A percentile compares a stretch with the other conserved stretches of the same genome.
These are phyloP conservation scores for Gymnopithys bicolor DNA, from an alignment of 2,797 vertebrate species.

Conservation along the genomic window DNA sequence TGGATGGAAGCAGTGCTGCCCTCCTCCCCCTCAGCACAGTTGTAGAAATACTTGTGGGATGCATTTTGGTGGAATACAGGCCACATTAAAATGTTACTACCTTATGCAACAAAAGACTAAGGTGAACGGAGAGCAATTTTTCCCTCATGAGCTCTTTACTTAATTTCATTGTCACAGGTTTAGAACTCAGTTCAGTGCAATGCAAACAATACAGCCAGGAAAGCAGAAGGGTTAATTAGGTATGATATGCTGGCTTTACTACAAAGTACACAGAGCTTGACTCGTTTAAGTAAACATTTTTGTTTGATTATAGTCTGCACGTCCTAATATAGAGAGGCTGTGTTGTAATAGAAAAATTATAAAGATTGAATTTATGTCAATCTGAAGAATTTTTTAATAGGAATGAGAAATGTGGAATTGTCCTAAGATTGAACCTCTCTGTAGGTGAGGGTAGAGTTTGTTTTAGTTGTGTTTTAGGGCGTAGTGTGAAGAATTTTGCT, in stretches of 20 bases:
- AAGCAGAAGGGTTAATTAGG: conserved; percentile 47
- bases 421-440: background rate
- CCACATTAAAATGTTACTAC: background rate
- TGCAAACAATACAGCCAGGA: background rate
- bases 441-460: background rate
- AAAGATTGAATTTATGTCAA: background rate
- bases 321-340: background rate
- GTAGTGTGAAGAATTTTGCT: background rate
- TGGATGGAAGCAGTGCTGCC: background rate
- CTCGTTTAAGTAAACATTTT: conserved; percentile 35
- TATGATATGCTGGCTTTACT: background rate
- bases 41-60: background rate
- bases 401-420: background rate
- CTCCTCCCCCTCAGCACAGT: background rate
- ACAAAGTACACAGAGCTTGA: conserved; percentile 16
- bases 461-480: background rate
- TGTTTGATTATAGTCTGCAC: background rate
- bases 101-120: background rate
- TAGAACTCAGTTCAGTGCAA: background rate
- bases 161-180: conserved; percentile 8
- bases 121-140: background rate
- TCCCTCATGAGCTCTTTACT: background rate
- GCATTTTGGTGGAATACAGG: background rate
- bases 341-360: background rate
- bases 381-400: background rate